A percentile compares a stretch with the other conserved stretches of the same genome.
phyloP scores from a whole-genome alignment of 2,888 invertebrate species.

The Andrena dorsata region DNA sequence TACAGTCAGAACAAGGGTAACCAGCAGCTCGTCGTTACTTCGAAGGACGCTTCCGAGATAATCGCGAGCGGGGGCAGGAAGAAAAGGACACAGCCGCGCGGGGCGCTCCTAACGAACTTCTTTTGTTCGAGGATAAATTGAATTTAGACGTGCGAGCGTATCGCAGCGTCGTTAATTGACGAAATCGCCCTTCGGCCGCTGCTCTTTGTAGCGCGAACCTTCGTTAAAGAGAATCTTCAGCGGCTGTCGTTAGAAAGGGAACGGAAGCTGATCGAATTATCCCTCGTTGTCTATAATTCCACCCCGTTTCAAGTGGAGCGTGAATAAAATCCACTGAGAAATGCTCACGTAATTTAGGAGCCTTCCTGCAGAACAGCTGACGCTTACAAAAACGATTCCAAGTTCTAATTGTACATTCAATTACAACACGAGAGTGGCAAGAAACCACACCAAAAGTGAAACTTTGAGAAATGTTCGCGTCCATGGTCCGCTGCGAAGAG shows the following conservation, averaged over 20 bases:
- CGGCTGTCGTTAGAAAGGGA: neutral
- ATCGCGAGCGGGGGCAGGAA: neutral
- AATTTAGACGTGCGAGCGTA: neutral
- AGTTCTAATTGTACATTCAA: conserved; percentile 12
- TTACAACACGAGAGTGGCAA: neutral
- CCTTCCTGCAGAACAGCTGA: neutral
- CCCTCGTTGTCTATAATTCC: neutral
- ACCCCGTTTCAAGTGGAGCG: neutral
- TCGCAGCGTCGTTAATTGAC: neutral
- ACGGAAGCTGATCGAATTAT: neutral
- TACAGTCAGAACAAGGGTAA: neutral
- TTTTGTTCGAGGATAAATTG: conserved; percentile 32
- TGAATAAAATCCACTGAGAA: neutral
- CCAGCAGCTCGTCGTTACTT: conserved; percentile 13
- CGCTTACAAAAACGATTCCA: neutral
- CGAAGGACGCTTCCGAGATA: conserved; percentile 10
- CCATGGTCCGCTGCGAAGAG: neutral
- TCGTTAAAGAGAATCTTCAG: neutral
- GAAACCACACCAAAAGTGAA: neutral
- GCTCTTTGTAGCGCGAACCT: no score
- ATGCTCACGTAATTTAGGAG: neutral
- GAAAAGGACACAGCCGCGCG: neutral
- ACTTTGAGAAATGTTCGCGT: neutral
- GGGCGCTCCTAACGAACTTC: conserved; percentile 21
- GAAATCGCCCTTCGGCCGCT: neutral